phyloP scores from a whole-genome alignment of 2,888 invertebrate genomes.

The Myopa testacea region DNA sequence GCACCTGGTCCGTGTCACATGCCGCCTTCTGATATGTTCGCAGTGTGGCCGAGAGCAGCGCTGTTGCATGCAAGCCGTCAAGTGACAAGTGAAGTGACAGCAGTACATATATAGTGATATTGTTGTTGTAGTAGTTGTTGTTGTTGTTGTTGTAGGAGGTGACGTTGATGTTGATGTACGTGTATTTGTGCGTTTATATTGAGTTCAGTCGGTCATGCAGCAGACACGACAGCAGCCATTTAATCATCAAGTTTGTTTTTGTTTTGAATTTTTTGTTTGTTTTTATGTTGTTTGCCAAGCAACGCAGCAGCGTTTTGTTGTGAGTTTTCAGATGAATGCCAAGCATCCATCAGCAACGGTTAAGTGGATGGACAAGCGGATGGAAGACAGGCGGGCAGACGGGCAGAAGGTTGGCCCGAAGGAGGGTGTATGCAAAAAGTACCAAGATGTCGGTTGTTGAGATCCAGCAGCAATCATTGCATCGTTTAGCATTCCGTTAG shows the following conservation, averaged over 20 bases:
- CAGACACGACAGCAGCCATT: slow-evolving; percentile 15
- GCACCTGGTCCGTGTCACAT: slow-evolving; percentile 91
- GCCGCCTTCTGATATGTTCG: slow-evolving; percentile 91
- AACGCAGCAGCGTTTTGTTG: neutral
- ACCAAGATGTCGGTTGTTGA: no score
- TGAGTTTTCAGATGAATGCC: slow-evolving; percentile 41
- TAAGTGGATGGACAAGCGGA: slow-evolving; percentile 5
- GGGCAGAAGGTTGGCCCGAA: neutral
- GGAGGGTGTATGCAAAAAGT: neutral
- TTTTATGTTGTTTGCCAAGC: slow-evolving; percentile 2
- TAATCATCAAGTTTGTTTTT: slow-evolving; percentile 21
- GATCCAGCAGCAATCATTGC: neutral
- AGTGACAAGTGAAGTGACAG: no score
- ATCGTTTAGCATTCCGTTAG: slow-evolving; percentile 22
- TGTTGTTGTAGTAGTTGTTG: neutral
- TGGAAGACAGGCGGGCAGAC: neutral
- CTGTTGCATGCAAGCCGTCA: slow-evolving; percentile 68
- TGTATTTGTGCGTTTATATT: slow-evolving; percentile 18
- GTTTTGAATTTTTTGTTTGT: no score
- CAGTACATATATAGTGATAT: neutral
- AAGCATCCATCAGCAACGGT: slow-evolving; percentile 40
- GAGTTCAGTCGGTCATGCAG: slow-evolving; percentile 25
- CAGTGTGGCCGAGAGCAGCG: slow-evolving; percentile 89
- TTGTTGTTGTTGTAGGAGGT: no score
- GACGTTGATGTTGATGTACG: neutral